Conservation (phyloP, 92 coral and sea anemone genomes). For the Zoanthus solanderi region DNA sequence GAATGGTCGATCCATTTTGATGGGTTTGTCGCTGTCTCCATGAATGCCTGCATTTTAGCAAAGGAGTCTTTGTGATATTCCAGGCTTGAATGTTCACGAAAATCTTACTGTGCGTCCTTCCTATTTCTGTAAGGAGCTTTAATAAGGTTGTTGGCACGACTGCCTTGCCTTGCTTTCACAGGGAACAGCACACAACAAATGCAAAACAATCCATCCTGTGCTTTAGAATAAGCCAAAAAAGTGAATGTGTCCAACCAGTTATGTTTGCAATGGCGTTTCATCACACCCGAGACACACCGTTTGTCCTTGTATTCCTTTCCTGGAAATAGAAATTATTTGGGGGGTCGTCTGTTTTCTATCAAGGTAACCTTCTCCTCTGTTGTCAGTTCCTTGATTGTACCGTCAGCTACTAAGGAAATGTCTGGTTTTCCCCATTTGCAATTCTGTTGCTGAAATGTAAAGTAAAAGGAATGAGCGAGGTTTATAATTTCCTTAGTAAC, state of each 20-base stretch:
- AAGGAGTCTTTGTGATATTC: neutral
- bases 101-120: neutral
- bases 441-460: conserved; percentile 6
- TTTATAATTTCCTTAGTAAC: neutral
- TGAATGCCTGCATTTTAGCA: conserved; percentile 2
- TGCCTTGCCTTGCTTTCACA: conserved; percentile 9
- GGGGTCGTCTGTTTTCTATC: conserved; percentile 1
- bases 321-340: neutral
- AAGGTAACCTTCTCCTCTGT: conserved; percentile 1
- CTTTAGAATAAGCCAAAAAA: conserved; percentile 1
- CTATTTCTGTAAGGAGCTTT: conserved; percentile 1
- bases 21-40: neutral
- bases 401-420: conserved; percentile 8
- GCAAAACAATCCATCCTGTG: conserved; percentile 6
- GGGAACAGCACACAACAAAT: conserved; percentile 5
- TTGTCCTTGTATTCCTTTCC: conserved; percentile 5
- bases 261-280: conserved; percentile 4
- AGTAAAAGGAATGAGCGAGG: conserved; percentile 9
- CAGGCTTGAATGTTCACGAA: neutral
- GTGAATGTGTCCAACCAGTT: conserved; percentile 2
- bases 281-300: neutral
- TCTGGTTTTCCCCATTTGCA: conserved; percentile 2
- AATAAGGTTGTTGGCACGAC: conserved; percentile 1
- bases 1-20: too few relatives aligned
- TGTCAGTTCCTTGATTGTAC: conserved; percentile 2